Evolutionary conservation across 30 jellyfish, hydroid and myxozoan genomes (phyloP).

Genomic region (Aurelia sp.): DNA sequence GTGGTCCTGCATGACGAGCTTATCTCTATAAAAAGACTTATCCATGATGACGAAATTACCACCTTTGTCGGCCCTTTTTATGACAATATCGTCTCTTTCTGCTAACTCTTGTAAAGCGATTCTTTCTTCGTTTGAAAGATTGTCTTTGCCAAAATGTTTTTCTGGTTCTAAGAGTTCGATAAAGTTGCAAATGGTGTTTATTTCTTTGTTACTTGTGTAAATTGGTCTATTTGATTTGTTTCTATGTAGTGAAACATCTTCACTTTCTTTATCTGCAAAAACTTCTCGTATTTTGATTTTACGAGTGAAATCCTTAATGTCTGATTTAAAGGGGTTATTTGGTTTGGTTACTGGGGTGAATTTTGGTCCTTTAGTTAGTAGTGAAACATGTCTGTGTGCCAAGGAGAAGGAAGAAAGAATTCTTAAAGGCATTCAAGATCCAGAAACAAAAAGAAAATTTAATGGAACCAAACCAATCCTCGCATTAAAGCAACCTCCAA

Average conservation of each 20-base stretch:
- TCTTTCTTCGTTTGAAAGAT: conserved; percentile 5
- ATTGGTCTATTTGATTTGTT: conserved; percentile 21
- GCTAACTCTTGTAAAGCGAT: background rate
- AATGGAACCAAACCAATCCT: no score
- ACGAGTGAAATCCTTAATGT: conserved; percentile 5
- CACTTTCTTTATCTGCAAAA: conserved; percentile 5
- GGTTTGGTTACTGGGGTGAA: conserved; percentile 4
- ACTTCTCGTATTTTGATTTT: conserved; percentile 12
- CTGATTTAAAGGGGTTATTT: background rate
- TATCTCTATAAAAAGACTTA: no score
- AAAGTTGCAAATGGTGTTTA: background rate
- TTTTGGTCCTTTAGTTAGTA: conserved; percentile 25
- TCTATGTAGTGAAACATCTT: background rate
- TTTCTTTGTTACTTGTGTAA: conserved; percentile 6
- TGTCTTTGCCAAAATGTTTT: background rate
- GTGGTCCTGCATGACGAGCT: no score
- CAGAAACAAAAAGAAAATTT: no score
- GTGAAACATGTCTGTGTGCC: conserved; percentile 18
- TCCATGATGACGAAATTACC: no score
- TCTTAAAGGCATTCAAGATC: no score
- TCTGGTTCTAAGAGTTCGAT: conserved; percentile 14
- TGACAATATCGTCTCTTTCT: background rate
- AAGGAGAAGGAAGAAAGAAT: conserved; percentile 32
- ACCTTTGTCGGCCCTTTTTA: no score
- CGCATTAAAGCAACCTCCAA: no score